A percentile compares a stretch with the other conserved stretches of the same genome.
Conservation (phyloP, 1,140 invertebrate species). For the Globodera ellingtonae region DNA sequence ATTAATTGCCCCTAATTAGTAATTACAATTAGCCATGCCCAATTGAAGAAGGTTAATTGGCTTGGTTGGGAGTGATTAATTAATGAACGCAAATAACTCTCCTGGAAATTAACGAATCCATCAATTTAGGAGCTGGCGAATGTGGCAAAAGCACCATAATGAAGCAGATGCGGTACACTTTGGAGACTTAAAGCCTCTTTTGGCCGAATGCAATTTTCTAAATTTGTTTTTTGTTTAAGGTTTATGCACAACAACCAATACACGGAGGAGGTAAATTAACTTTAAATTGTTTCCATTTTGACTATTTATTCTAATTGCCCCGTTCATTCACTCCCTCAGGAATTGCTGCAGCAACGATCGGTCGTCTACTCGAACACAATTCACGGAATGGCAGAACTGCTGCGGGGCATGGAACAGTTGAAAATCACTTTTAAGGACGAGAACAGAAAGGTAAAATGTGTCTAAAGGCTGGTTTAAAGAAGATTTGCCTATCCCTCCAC, state of each 20-base stretch:
- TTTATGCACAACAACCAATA: constrained; percentile 28
- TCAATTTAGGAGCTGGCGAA: constrained; percentile 36
- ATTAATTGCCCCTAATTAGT: not conserved
- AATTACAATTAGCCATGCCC: not conserved
- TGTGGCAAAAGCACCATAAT: constrained; percentile 55
- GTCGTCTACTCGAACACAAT: constrained; percentile 44
- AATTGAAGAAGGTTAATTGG: not conserved
- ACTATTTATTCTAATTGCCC: not conserved
- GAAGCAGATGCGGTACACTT: constrained; percentile 51
- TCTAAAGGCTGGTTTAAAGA: not conserved
- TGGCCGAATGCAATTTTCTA: not conserved
- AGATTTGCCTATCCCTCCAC: not conserved
- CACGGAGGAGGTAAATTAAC: constrained; percentile 13
- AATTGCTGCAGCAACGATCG: constrained; percentile 32
- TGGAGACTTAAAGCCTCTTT: constrained; percentile 3
- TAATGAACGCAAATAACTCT: not conserved
- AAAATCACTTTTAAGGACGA: constrained; percentile 17
- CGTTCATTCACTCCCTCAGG: constrained; percentile 7
- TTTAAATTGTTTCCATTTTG: not conserved
- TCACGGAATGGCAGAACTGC: constrained; percentile 32
- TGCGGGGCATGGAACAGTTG: constrained; percentile 26
- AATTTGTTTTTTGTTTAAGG: constrained; percentile 1
- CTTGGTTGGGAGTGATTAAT: not conserved
- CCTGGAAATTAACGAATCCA: not conserved
- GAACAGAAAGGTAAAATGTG: constrained; percentile 23